phyloP scores from a whole-genome alignment of 2,113 vertebrate genomes.

The Prunella fulvescens region DNA sequence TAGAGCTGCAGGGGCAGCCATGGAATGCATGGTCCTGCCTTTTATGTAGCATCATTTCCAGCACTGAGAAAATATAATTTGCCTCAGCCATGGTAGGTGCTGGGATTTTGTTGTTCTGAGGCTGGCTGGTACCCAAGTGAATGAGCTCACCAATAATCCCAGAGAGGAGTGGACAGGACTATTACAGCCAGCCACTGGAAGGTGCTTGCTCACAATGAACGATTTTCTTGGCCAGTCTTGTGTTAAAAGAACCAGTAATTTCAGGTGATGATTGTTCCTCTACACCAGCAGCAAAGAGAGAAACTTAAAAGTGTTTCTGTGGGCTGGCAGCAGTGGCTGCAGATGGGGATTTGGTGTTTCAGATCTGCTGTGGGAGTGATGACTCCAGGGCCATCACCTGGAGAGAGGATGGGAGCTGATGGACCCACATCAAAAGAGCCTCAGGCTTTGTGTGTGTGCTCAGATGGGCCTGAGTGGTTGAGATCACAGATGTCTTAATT shows the following conservation, averaged over 20 bases:
- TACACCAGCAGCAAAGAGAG: not conserved
- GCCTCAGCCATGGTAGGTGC: not conserved
- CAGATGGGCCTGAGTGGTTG: not conserved
- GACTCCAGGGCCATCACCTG: rapidly evolving
- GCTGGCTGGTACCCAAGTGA: not conserved
- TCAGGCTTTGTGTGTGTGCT: not conserved
- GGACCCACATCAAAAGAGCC: not conserved
- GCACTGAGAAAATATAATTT: not conserved
- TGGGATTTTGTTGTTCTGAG: not conserved
- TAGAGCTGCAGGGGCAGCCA: not conserved
- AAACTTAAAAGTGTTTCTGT: not conserved
- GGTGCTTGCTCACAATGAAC: not conserved
- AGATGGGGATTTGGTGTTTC: not conserved
- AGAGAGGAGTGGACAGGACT: not conserved
- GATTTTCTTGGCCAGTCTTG: not conserved
- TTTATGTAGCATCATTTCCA: not conserved
- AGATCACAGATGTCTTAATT: not conserved
- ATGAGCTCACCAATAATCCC: not conserved
- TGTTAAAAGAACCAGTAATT: not conserved
- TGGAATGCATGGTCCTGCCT: not conserved
- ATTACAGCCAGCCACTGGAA: not conserved
- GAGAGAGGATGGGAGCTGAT: not conserved
- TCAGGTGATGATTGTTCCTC: not conserved
- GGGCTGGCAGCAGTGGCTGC: not conserved
- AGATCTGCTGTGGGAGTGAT: not conserved